phyloP scores from a whole-genome alignment of 2,113 vertebrate species.

The Melanotaenia duboulayi region DNA sequence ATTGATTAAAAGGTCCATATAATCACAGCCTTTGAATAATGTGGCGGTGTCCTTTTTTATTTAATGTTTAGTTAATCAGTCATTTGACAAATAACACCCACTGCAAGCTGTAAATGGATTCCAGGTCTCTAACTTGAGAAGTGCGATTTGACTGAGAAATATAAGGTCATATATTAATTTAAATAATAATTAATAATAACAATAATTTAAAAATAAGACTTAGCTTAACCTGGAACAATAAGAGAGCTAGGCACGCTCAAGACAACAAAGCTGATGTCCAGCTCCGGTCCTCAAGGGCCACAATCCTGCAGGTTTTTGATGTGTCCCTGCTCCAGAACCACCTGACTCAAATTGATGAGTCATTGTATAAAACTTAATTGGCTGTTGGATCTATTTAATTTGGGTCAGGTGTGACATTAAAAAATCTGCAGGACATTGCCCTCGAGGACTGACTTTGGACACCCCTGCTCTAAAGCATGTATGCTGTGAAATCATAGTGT shows the following conservation, averaged over 20 bases:
- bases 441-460: no score
- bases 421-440: no score
- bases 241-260: neutral
- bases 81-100: neutral
- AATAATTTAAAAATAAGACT: neutral
- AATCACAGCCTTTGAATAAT: neutral
- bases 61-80: neutral
- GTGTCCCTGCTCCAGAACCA: no score
- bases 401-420: no score
- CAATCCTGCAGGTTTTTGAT: no score
- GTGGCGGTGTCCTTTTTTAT: neutral
- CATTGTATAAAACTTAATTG: no score
- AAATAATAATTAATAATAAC: no score
- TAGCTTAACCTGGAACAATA: neutral
- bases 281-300: no score
- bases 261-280: neutral
- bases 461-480: neutral
- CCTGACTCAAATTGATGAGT: no score
- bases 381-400: no score
- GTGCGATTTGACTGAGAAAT: constrained; percentile 15
- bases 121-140: neutral
- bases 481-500: neutral
- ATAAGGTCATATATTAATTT: neutral
- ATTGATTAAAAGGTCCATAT: neutral
- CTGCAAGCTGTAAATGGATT: constrained; percentile 4